Conservation (phyloP, 2,113 vertebrate genomes). For the Hyaena hyaena region DNA sequence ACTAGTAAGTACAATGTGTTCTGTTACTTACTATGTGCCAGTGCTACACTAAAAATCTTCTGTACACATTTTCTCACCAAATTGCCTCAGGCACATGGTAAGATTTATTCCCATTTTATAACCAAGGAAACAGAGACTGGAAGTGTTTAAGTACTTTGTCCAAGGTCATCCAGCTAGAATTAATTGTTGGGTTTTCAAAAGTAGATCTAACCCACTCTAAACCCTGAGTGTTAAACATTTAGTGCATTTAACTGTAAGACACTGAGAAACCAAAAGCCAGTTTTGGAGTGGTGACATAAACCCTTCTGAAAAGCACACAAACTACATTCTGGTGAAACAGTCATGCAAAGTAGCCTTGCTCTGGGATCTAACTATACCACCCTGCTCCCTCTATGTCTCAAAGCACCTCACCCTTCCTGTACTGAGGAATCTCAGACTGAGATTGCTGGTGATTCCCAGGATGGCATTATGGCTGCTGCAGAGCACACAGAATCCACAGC, state of each 20-base stretch:
- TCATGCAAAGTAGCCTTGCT: not conserved
- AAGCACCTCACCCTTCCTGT: fast-evolving
- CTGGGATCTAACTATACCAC: not conserved
- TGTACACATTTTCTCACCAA: not conserved
- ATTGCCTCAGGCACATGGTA: not conserved
- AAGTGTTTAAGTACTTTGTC: not conserved
- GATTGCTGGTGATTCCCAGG: fast-evolving
- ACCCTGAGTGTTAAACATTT: not conserved
- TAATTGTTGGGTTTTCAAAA: not conserved
- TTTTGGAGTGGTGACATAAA: not conserved
- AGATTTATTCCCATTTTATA: not conserved
- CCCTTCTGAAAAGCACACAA: not conserved
- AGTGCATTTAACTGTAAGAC: not conserved
- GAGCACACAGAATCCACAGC: not conserved
- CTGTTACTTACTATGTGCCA: not conserved
- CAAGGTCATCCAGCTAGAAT: not conserved
- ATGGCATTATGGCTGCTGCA: not conserved
- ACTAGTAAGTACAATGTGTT: not conserved
- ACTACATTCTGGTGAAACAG: not conserved
- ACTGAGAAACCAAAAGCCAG: not conserved
- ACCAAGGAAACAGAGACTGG: not conserved
- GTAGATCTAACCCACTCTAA: not conserved
- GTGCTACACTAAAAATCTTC: not conserved
- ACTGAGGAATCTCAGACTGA: not conserved
- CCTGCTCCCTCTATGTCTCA: too few relatives aligned